These are phyloP conservation scores for Trachops cirrhosus DNA, from an alignment of 2,797 vertebrate species.

Conservation along the genomic window DNA sequence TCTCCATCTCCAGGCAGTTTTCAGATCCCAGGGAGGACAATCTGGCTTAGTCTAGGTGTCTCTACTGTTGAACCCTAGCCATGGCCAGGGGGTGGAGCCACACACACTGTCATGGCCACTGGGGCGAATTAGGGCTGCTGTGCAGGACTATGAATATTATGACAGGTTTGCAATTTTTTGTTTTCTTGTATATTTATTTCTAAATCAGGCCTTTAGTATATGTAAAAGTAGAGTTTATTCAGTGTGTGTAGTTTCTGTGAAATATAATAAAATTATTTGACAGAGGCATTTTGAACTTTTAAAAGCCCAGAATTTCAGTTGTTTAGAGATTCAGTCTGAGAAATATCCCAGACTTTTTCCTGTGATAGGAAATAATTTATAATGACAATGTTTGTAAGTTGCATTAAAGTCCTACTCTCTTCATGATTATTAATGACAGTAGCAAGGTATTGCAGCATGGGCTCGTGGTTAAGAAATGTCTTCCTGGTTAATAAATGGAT, in stretches of 20 bases:
- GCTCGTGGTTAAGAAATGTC: background rate
- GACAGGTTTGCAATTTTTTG: background rate
- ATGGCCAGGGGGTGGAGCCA: background rate
- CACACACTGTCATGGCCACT: background rate
- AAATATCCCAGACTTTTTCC: constrained; percentile 8
- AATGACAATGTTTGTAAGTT: background rate
- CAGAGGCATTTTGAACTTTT: background rate
- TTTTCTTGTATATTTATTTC: constrained; percentile 34
- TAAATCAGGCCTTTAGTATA: constrained; percentile 34
- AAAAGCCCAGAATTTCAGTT: background rate
- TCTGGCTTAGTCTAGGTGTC: background rate
- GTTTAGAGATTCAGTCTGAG: background rate
- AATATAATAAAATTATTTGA: constrained; percentile 42
- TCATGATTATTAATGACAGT: background rate
- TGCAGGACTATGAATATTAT: background rate
- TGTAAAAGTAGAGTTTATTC: constrained; percentile 41
- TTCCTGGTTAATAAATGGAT: background rate
- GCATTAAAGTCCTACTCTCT: background rate
- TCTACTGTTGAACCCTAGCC: background rate
- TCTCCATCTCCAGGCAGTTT: background rate
- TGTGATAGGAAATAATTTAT: background rate
- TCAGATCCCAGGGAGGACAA: background rate
- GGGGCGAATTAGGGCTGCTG: background rate
- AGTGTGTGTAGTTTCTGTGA: background rate
- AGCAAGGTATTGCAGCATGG: background rate